Base-by-base conservation (phyloP, 2,113 vertebrate genomes). In the Aldabrachelys gigantea region DNA sequence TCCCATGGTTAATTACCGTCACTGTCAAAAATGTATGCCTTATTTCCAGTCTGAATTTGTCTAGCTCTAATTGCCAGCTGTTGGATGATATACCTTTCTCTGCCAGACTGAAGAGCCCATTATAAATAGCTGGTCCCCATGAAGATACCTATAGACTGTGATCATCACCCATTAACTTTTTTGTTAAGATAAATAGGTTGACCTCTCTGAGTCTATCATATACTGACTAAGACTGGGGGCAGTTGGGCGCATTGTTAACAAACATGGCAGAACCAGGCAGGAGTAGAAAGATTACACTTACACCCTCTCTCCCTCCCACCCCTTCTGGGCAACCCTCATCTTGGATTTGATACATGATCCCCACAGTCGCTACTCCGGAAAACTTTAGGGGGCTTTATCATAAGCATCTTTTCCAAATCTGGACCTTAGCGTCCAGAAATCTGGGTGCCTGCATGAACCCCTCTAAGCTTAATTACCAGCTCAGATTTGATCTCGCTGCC, bases 321-420 rank as follows among this genome's bases (percentile, higher is more conserved):
- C 29, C 10, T 31, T 62, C 59, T 62, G 59, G 59, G 29, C 59
- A 35, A 62, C 35, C 3, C 6, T 4, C 80, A 3, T 88, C 92
- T n/a, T 47, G 0, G 24, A 9, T 47, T 82, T 88, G 80, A 79
- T 47, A 57, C 84, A 62, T 80, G 5, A n/a, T 91, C 10, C 52
- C 5, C 2, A 65, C 14, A 35, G 1, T 49, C 25, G 1, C 24
- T 65, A 47, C 0, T 1, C 41, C 29, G 47, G 25, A 86, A 38
- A 35, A 29, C 35, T 1, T 2, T 31, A 29, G 38, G 44, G 35
- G 13, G 14, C 8, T 41, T 41, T 41, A 41, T 41, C 41, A 41
- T 41, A 41, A 41, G 41, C 4, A 41, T 41, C 41, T 41, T 41
- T 41, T 4, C 41, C 41, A 41, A 41, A 41, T 41, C 41, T 41